phyloP scores from a whole-genome alignment of 1,140 invertebrate genomes.

The Drosophila arizonae region DNA sequence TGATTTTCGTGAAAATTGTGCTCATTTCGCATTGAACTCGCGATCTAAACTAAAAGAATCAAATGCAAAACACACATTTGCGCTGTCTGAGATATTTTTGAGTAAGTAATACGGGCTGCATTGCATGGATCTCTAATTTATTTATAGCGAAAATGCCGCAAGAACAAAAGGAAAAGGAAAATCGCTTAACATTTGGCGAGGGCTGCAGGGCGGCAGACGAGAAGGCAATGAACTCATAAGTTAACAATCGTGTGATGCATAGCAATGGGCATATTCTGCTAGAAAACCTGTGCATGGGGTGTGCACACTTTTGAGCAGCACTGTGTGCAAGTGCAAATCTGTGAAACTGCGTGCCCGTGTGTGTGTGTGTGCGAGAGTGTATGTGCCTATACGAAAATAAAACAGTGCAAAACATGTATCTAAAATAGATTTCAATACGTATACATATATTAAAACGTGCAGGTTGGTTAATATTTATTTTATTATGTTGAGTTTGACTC shows the following conservation, averaged over 20 bases:
- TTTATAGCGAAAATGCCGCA: conserved; percentile 59
- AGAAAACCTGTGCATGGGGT: conserved; percentile 32
- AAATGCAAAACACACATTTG: conserved; percentile 37
- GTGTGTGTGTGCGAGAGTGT: conserved; percentile 14
- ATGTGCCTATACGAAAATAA: conserved; percentile 32
- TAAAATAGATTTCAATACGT: conserved; percentile 29
- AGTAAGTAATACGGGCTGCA: conserved; percentile 57
- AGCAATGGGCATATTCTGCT: conserved; percentile 59
- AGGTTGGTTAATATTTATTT: conserved; percentile 69
- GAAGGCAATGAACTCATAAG: conserved; percentile 74
- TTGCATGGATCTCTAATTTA: conserved; percentile 58
- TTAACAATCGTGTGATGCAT: conserved; percentile 48
- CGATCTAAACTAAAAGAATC: conserved; percentile 57
- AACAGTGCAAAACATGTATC: conserved; percentile 48
- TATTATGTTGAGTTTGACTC: conserved; percentile 48
- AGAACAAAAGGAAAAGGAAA: conserved; percentile 18
- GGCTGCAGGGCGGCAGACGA: conserved; percentile 52
- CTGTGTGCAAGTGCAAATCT: conserved; percentile 42
- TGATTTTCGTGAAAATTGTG: conserved; percentile 31
- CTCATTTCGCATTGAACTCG: conserved; percentile 51
- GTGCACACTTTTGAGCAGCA: conserved; percentile 44
- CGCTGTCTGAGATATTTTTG: conserved; percentile 55
- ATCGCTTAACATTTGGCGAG: conserved; percentile 39
- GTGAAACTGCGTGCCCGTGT: conserved; percentile 37
- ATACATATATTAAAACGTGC: conserved; percentile 62